phyloP scores from a whole-genome alignment of 2,797 vertebrate genomes.

The Hirundo rustica region DNA sequence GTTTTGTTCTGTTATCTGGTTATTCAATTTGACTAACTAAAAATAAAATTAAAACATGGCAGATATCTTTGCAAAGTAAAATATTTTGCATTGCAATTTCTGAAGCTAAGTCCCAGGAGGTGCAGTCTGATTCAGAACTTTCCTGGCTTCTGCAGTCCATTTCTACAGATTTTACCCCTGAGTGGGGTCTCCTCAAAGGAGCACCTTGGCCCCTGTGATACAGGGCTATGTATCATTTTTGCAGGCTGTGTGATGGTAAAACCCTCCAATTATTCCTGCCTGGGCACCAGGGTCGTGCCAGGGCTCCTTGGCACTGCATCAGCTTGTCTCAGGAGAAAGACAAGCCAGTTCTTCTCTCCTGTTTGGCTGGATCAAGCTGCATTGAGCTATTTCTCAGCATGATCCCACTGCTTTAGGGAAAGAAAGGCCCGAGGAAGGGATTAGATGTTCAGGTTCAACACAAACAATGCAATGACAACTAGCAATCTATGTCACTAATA shows the following conservation, averaged over 20 bases:
- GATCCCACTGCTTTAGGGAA: not conserved
- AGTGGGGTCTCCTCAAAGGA: not conserved
- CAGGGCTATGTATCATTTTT: fast-evolving
- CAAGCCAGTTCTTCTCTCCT: not conserved
- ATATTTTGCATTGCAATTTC: not conserved
- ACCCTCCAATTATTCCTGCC: not conserved
- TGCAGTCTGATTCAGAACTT: not conserved
- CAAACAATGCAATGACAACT: not conserved
- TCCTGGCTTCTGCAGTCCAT: not conserved
- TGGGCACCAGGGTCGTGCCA: not conserved
- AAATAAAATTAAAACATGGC: not conserved
- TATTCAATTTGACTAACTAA: not conserved
- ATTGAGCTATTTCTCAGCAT: not conserved
- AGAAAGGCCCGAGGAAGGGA: not conserved
- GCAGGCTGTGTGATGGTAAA: not conserved
- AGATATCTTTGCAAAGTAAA: not conserved
- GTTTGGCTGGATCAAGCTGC: not conserved
- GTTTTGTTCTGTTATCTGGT: not conserved
- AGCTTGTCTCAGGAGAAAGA: not conserved
- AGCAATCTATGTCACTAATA: not conserved
- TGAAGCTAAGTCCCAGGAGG: not conserved
- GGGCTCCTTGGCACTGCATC: fast-evolving
- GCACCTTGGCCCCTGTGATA: not conserved
- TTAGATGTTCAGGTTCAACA: constrained; percentile 1
- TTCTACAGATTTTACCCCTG: not conserved